A percentile compares a stretch with the other conserved stretches of the same genome.
Conservation (phyloP, 1,140 invertebrate genomes). For the Gyrodactylus bullatarudis region DNA sequence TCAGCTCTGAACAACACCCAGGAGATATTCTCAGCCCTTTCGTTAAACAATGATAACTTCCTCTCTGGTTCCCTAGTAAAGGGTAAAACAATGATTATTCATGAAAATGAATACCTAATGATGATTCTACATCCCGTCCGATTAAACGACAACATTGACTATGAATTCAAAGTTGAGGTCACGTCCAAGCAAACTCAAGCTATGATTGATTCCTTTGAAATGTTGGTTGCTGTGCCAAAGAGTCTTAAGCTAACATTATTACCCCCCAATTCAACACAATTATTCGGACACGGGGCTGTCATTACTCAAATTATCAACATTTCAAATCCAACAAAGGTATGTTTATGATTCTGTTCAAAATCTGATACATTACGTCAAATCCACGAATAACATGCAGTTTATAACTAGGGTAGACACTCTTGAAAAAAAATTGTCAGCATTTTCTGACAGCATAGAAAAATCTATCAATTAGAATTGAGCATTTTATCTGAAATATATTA, state of each 20-base stretch:
- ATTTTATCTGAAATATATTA: no score
- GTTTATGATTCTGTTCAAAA: no score
- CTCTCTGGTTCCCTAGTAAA: no score
- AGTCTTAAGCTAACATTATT: neutral
- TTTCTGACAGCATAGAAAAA: no score
- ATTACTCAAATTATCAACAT: neutral
- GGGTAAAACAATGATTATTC: neutral
- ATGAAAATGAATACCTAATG: neutral
- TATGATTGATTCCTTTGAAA: neutral
- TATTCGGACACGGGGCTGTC: neutral
- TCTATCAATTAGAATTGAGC: no score
- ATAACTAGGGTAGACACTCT: no score
- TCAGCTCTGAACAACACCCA: no score
- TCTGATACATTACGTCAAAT: no score
- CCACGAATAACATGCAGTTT: no score
- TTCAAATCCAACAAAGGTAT: neutral
- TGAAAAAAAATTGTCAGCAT: no score
- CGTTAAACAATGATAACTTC: no score
- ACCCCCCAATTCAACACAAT: neutral
- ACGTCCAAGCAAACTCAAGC: neutral
- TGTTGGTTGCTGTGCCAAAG: neutral
- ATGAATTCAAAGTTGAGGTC: neutral
- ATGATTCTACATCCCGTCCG: neutral
- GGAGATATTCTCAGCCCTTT: no score
- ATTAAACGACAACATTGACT: neutral